Evolutionary conservation across 2,888 invertebrate genomes (phyloP), one percentile per base, ranked within the genome.

Genomic region (Tubulanus polymorphus): DNA sequence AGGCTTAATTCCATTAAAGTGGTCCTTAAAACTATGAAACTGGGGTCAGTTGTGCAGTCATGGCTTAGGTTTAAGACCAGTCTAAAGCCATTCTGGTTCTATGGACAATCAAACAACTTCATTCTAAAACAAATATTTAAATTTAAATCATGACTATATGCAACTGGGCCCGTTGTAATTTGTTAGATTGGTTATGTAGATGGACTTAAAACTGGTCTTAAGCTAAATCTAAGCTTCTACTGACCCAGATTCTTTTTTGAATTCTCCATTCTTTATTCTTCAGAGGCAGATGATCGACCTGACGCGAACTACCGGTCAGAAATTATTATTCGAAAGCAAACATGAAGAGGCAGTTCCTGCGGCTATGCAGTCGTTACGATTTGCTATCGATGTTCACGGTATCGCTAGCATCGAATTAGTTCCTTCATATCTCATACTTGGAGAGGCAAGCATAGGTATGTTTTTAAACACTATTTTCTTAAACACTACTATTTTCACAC

Each of bases 281-380:
- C 65, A 78, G 77, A 66, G 65, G 48, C 65, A 74, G 25, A 71
- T 79, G 74, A 75, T 79, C 48, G 75, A 76, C 47, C 62, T 76
- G 53, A 74, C 78, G 25, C 63, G 75, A 48, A 78, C 76, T 5
- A 74, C 75, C n/a, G 77, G 76, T 6, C 75, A 77, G 65, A 76
- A 77, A 58, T 63, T 78, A 55, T 59, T 79, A 55, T 79, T 78
- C 66, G 77, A 79, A 60, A 77, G 74, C 30, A 72, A 73, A 59
- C 77, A 76, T 67, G 78, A 78, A 32, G 72, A 77, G 55, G 76
- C 79, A 0, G 73, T 79, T 2, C 79, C 79, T n/a, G 79, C 79
- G 8, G 79, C 79, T 10, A 74, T 79, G 71, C 77, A 78, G 66
- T 75, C 75, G 12, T 61, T 79, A 5, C 63, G 75, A 54, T 77